phyloP scores from a whole-genome alignment of 2,888 invertebrate genomes.

The Campaea margaritaria region DNA sequence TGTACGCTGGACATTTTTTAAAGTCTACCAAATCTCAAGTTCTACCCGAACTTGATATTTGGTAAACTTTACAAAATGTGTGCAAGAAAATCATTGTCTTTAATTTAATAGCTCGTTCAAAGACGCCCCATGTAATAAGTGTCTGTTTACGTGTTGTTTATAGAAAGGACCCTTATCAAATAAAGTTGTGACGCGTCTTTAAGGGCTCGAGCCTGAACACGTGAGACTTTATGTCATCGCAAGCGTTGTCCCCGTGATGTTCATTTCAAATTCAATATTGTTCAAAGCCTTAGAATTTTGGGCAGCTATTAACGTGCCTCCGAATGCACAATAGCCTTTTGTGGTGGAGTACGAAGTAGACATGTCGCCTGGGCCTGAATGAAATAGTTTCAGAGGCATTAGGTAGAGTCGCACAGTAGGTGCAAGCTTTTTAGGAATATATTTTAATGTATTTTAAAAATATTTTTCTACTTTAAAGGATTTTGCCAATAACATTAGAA shows the following conservation, averaged over 20 bases:
- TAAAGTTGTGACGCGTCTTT: slow-evolving; percentile 46
- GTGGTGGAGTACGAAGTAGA: not conserved
- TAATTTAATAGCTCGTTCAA: slow-evolving; percentile 11
- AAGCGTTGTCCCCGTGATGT: not conserved
- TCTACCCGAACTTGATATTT: too few relatives aligned
- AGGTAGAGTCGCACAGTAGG: too few relatives aligned
- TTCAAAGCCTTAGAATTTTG: slow-evolving; percentile 3
- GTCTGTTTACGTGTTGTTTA: slow-evolving; percentile 39
- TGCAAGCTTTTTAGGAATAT: not conserved
- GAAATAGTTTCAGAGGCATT: slow-evolving; percentile 19
- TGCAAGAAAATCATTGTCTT: slow-evolving; percentile 2
- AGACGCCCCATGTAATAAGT: slow-evolving; percentile 4
- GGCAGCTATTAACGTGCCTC: not conserved
- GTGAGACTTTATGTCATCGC: slow-evolving; percentile 9
- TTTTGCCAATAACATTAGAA: too few relatives aligned
- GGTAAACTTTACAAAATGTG: not conserved
- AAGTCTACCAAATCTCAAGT: too few relatives aligned
- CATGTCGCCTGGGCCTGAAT: slow-evolving; percentile 35
- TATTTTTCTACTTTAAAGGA: too few relatives aligned
- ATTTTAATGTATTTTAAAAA: too few relatives aligned
- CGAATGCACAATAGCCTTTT: slow-evolving; percentile 4
- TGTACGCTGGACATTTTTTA: too few relatives aligned
- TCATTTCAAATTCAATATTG: slow-evolving; percentile 5
- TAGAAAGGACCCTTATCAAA: slow-evolving; percentile 58
- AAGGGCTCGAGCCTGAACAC: slow-evolving; percentile 17